Evolutionary conservation across 1,140 invertebrate genomes (phyloP).

Genomic region (Yoshiicerus persimilis): DNA sequence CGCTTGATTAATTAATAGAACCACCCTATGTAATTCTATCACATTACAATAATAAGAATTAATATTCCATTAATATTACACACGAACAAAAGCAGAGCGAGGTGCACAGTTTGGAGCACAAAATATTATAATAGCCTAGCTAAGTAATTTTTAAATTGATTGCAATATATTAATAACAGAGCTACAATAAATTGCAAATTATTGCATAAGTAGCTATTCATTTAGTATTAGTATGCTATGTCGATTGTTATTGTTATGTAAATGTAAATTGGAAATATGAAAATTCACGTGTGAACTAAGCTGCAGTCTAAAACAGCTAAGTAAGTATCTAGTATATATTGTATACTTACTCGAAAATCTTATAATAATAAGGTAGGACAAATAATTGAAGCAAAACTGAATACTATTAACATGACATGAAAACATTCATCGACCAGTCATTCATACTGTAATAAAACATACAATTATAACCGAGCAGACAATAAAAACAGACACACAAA

Average conservation of each 20-base stretch:
- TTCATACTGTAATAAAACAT: not conserved
- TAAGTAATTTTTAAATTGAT: too few species aligned
- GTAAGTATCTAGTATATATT: too few species aligned
- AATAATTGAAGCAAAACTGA: not conserved
- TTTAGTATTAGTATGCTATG: not conserved
- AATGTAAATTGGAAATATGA: not conserved
- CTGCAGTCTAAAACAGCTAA: too few species aligned
- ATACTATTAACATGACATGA: not conserved
- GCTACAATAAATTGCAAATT: not conserved
- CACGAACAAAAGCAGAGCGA: too few species aligned
- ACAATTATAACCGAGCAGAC: not conserved
- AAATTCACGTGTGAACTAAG: not conserved
- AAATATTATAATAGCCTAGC: too few species aligned
- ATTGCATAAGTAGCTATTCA: not conserved
- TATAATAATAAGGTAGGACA: not conserved
- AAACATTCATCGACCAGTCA: too few species aligned
- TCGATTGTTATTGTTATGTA: not conserved
- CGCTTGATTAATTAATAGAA: too few species aligned
- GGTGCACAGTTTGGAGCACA: too few species aligned
- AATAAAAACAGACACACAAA: not conserved
- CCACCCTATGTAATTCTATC: too few species aligned
- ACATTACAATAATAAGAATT: too few species aligned
- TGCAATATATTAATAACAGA: too few species aligned
- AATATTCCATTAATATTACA: too few species aligned
- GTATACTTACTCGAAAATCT: not conserved